phyloP scores from a whole-genome alignment of 2,113 vertebrate species.

The Nesogale talazaci region DNA sequence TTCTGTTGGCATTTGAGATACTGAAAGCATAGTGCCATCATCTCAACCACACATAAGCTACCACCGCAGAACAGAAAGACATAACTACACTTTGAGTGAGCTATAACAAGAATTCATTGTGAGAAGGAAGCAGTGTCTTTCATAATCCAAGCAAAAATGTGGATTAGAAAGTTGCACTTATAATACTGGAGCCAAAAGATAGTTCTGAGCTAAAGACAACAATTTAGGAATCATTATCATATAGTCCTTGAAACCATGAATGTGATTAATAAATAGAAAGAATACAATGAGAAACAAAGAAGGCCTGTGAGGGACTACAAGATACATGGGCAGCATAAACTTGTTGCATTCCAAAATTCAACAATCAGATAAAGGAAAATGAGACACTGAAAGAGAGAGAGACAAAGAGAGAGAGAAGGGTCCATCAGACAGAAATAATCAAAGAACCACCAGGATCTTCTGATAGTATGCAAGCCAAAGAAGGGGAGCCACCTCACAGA shows the following conservation, averaged over 20 bases:
- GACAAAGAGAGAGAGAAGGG: neutral
- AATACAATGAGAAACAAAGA: neutral
- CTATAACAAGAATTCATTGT: neutral
- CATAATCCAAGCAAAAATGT: neutral
- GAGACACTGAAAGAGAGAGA: neutral
- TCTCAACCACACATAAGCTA: too few species aligned
- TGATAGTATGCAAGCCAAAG: neutral
- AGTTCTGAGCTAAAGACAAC: neutral
- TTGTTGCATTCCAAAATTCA: neutral
- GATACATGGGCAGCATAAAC: neutral
- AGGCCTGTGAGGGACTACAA: neutral
- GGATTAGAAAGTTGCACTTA: neutral
- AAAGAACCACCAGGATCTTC: neutral
- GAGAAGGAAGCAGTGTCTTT: neutral
- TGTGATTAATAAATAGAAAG: neutral
- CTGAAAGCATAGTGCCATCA: too few species aligned
- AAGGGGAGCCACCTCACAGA: constrained; percentile 4
- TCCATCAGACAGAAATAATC: neutral
- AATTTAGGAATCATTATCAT: neutral
- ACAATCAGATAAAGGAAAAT: neutral
- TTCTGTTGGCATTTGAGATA: too few species aligned
- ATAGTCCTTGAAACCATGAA: neutral
- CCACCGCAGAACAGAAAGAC: too few species aligned
- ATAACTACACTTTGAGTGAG: neutral
- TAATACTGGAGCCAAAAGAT: neutral